Conservation (phyloP, 2,888 invertebrate genomes). For the Conistra vaccinii region DNA sequence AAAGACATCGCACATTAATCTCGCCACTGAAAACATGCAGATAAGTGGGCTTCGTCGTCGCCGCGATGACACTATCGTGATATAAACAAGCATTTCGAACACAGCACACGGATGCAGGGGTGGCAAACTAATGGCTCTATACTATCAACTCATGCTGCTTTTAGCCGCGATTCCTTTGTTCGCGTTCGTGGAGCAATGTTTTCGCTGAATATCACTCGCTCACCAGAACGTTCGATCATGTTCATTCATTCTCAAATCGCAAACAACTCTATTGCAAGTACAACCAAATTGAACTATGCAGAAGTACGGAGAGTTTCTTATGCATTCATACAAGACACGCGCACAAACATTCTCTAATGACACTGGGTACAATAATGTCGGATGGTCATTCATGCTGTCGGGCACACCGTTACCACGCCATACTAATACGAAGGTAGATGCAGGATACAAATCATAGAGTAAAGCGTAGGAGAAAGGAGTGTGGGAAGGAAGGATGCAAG, state of each 20-base stretch:
- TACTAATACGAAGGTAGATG: slow-evolving; percentile 77
- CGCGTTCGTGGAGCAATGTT: slow-evolving; percentile 73
- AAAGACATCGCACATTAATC: slow-evolving; percentile 89
- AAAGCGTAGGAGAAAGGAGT: slow-evolving; percentile 71
- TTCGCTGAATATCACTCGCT: slow-evolving; percentile 90
- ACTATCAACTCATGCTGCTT: slow-evolving; percentile 81
- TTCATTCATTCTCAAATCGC: slow-evolving; percentile 81
- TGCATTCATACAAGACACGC: slow-evolving; percentile 56
- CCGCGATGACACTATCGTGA: slow-evolving; percentile 69
- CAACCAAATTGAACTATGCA: slow-evolving; percentile 85
- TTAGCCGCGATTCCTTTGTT: slow-evolving; percentile 73
- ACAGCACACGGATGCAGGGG: slow-evolving; percentile 87
- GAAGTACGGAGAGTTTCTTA: slow-evolving; percentile 58
- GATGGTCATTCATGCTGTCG: slow-evolving; percentile 61
- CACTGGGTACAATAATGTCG: slow-evolving; percentile 19
- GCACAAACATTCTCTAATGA: slow-evolving; percentile 44
- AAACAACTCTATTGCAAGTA: slow-evolving; percentile 84
- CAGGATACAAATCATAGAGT: slow-evolving; percentile 77
- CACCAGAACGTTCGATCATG: slow-evolving; percentile 76
- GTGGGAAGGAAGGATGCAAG: slow-evolving; percentile 79
- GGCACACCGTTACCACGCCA: slow-evolving; percentile 70
- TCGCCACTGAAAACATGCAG: slow-evolving; percentile 87
- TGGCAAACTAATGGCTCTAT: slow-evolving; percentile 84
- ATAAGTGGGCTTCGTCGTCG: slow-evolving; percentile 79
- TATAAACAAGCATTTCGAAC: slow-evolving; percentile 83